These are phyloP conservation scores for Dasyurus viverrinus DNA, from an alignment of 2,113 vertebrate species.

Conservation along the genomic window DNA sequence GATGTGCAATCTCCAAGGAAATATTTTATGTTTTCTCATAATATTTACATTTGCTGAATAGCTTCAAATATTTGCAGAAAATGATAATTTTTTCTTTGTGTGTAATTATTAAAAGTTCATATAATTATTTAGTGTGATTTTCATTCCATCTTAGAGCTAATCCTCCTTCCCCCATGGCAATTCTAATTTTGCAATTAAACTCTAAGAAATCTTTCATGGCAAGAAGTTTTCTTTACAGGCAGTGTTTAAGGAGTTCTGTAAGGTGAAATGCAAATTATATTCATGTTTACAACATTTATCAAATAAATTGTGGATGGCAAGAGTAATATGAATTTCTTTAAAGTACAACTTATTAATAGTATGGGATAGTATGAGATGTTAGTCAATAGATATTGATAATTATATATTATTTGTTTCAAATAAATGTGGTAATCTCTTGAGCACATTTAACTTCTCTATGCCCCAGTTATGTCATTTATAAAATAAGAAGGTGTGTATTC, in stretches of 20 bases:
- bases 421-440: constrained; percentile 61
- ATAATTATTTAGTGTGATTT: not conserved
- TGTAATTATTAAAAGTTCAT: not conserved
- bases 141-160: constrained; percentile 25
- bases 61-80: constrained; percentile 38
- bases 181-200: constrained; percentile 28
- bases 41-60: constrained; percentile 1
- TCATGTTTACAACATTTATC: constrained; percentile 39
- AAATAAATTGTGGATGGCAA: constrained; percentile 30
- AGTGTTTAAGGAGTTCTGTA: constrained; percentile 9
- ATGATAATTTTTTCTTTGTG: constrained; percentile 23
- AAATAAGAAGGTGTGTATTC: constrained; percentile 11
- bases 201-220: constrained; percentile 33
- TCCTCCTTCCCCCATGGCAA: not conserved
- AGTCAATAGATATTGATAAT: constrained; percentile 55
- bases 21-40: constrained; percentile 13
- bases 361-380: not conserved
- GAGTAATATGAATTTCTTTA: constrained; percentile 60
- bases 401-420: constrained; percentile 59
- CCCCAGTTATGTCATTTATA: constrained; percentile 37
- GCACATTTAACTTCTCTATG: not conserved
- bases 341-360: constrained; percentile 53
- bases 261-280: constrained; percentile 11
- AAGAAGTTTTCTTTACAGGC: constrained; percentile 46
- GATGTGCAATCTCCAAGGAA: constrained; percentile 1